phyloP scores from a whole-genome alignment of 1,140 invertebrate genomes.

The Drosophila pseudoananassae region DNA sequence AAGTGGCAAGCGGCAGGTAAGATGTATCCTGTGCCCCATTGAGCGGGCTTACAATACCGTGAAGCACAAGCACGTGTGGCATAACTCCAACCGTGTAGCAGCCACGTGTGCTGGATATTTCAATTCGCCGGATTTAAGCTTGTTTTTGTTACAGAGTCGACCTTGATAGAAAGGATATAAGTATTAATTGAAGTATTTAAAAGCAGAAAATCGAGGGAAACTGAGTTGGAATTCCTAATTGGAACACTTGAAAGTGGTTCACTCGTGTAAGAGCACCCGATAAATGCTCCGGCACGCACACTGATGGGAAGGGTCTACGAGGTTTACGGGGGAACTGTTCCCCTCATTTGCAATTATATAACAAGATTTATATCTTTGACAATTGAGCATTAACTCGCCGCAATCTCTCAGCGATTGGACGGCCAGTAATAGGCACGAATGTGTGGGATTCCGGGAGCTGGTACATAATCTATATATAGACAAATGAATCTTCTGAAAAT shows the following conservation, averaged over 20 bases:
- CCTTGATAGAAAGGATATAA: slow-evolving; percentile 22
- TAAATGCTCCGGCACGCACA: slow-evolving; percentile 33
- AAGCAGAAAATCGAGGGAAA: not conserved
- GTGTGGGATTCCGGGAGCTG: slow-evolving; percentile 1
- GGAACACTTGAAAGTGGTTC: slow-evolving; percentile 55
- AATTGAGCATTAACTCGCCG: slow-evolving; percentile 37
- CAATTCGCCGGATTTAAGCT: slow-evolving; percentile 20
- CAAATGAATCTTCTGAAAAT: not conserved
- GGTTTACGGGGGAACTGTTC: not conserved
- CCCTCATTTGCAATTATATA: slow-evolving; percentile 27
- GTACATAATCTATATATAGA: not conserved
- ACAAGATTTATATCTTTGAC: slow-evolving; percentile 33
- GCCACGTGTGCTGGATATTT: slow-evolving; percentile 43
- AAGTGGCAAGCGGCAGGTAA: not conserved
- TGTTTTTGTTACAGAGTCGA: slow-evolving; percentile 5
- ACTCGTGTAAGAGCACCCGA: slow-evolving; percentile 1
- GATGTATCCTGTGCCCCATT: not conserved
- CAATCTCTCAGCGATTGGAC: slow-evolving; percentile 23
- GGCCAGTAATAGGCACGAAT: slow-evolving; percentile 10
- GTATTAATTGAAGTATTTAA: not conserved
- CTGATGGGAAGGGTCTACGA: not conserved
- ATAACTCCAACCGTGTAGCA: not conserved
- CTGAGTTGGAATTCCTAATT: slow-evolving; percentile 39
- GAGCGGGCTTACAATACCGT: slow-evolving; percentile 9
- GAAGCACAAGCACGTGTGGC: slow-evolving; percentile 39